Percentiles rank a stretch among this genome's conserved stretches.
phyloP scores from a whole-genome alignment of 2,888 invertebrate species.

The Rhamphomyia laevipes region DNA sequence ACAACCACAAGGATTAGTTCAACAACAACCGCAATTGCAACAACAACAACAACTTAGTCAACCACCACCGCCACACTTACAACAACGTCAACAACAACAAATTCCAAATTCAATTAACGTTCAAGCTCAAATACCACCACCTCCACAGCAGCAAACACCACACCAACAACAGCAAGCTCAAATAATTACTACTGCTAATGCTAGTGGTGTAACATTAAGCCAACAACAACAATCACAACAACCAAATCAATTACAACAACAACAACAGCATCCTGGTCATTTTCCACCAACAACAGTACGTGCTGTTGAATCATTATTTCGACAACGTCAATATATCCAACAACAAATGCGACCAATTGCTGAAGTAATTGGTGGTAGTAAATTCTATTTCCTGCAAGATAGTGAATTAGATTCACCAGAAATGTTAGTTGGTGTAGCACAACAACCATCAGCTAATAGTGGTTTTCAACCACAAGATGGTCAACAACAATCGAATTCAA shows the following conservation, averaged over 20 bases:
- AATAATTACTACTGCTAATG: conserved; percentile 7
- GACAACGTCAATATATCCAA: conserved; percentile 44
- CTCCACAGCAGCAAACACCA: conserved; percentile 33
- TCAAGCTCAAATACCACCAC: conserved; percentile 12
- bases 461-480: conserved; percentile 6
- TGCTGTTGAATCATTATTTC: conserved; percentile 51
- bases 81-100: conserved; percentile 18
- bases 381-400: conserved; percentile 77
- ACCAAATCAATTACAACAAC: conserved; percentile 12
- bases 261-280: conserved; percentile 16
- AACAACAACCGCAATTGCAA: not conserved
- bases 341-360: conserved; percentile 53
- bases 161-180: conserved; percentile 16
- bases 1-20: not conserved
- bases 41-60: conserved; percentile 3
- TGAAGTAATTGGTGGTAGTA: conserved; percentile 64
- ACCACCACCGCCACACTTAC: conserved; percentile 6
- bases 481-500: conserved; percentile 2
- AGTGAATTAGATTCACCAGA: conserved; percentile 76
- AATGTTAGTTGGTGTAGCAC: conserved; percentile 32
- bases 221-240: conserved; percentile 20
- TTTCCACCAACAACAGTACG: conserved; percentile 47
- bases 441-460: conserved; percentile 12
- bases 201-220: conserved; percentile 10
- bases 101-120: conserved; percentile 8